Percentiles rank a stretch among this genome's conserved stretches.
Evolutionary conservation across 1,140 invertebrate genomes (phyloP).

Genomic region (Chlorops oryzae): DNA sequence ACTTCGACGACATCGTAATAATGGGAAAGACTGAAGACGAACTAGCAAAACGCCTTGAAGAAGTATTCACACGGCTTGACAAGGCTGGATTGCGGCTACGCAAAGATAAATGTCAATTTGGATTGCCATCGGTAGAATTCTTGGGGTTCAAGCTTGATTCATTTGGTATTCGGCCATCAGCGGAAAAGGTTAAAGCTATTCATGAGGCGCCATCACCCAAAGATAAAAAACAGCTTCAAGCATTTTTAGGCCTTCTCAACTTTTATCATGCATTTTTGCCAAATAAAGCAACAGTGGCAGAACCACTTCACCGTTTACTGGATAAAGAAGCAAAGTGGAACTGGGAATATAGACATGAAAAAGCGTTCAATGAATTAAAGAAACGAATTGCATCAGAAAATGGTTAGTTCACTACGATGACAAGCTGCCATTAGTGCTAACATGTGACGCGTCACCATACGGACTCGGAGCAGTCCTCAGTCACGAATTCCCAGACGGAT

Average conservation of each 20-base stretch:
- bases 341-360: no score
- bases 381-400: conserved; percentile 2
- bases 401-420: conserved; percentile 7
- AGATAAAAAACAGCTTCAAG: conserved; percentile 3
- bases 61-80: conserved; percentile 11
- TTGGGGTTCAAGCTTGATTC: conserved; percentile 8
- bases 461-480: conserved; percentile 4
- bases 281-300: background rate
- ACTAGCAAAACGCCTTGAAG: conserved; percentile 3
- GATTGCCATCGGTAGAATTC: conserved; percentile 5
- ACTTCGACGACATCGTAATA: conserved; percentile 13
- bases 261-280: conserved; percentile 7
- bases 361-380: conserved; percentile 7
- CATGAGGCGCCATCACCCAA: conserved; percentile 13
- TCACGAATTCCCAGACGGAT: background rate
- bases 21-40: background rate
- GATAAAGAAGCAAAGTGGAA: conserved; percentile 5
- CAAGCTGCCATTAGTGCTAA: conserved; percentile 3
- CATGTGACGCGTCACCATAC: background rate
- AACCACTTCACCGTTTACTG: conserved; percentile 3
- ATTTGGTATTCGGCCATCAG: conserved; percentile 36
- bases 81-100: conserved; percentile 12
- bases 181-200: conserved; percentile 34
- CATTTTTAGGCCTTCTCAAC: conserved; percentile 4
- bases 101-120: conserved; percentile 11